Base-by-base conservation (phyloP, 2,888 invertebrate species). In the Polyploca ridens region DNA sequence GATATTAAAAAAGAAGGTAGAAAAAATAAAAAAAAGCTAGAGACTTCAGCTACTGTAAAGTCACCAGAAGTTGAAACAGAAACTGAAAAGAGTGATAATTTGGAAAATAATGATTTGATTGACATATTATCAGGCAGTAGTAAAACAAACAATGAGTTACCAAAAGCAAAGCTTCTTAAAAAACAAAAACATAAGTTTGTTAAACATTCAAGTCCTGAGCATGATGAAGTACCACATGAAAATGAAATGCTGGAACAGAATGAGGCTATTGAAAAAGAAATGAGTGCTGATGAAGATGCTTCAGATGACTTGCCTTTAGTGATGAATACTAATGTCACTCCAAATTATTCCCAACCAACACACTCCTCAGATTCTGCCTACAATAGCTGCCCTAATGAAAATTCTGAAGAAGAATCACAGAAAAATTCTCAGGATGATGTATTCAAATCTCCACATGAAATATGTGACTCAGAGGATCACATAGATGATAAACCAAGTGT, bases 401-500 rank as follows among this genome's bases (percentile, higher is more conserved):
- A 89, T 68, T 88, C 83, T 68, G 93, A 93, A 67, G 93, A 93
- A 68, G 93, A 93, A 64, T 75, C 80, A 63, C 87, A 84, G 41
- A 92, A 83, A 86, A 83, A 77, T 81, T 83, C 74, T 75, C 94
- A 83, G 79, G 91, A 89, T 82, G 94, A 89, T 83, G 85, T 90
- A n/a, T 94, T 95, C 70, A 92, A 90, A 81, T 93, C 90, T 67
- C 94, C 87, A 67, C 88, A 86, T 73, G 88, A 74, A 61, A 75
- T 84, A 66, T 87, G 76, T 82, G 93, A 85, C 72, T 80, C 79
- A 70, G 93, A 93, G 69, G 88, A 86, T 66, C 85, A 89, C 62
- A 74, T 86, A 63, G 94, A 94, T 46, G 94, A 95, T 54, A 94
- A 94, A 71, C 94, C 95, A 61, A 90, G 95, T 83, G 96, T 96